Evolutionary conservation across 2,888 invertebrate genomes (phyloP).

Genomic region (Silvanus unidentatus): DNA sequence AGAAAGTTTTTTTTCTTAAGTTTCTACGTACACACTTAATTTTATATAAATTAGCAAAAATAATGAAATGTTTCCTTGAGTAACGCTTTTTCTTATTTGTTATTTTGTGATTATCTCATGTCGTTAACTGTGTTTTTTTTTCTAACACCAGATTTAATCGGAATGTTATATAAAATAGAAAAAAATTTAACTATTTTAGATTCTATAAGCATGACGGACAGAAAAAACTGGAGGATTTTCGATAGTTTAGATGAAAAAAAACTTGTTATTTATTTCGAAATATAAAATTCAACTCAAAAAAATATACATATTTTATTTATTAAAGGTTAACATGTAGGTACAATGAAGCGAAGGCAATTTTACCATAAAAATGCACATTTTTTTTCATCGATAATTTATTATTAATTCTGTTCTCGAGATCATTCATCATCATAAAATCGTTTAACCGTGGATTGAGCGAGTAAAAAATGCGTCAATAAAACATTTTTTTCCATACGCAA

Average conservation of each 20-base stretch:
- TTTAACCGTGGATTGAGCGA: no score
- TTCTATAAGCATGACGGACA: slow-evolving; percentile 1
- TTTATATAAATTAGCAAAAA: no score
- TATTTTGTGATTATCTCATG: neutral
- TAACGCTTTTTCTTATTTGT: neutral
- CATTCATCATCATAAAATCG: no score
- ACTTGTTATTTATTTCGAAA: slow-evolving; percentile 1
- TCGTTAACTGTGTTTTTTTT: slow-evolving; percentile 2
- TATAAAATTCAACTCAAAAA: neutral
- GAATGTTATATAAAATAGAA: neutral
- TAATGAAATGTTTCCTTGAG: no score
- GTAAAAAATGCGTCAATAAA: no score
- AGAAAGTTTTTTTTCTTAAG: no score
- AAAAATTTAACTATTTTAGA: slow-evolving; percentile 1
- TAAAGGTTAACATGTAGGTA: slow-evolving; percentile 6
- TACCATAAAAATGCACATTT: slow-evolving; percentile 3
- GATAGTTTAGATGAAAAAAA: neutral
- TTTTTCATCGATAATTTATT: neutral
- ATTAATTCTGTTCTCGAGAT: no score
- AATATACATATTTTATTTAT: slow-evolving; percentile 1
- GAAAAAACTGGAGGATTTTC: neutral
- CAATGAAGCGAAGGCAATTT: slow-evolving; percentile 6
- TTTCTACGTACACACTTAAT: no score
- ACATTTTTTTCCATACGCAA: no score
- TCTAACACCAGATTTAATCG: neutral